Percentiles rank a stretch among this genome's conserved stretches.
Conservation (phyloP, 1,140 invertebrate genomes). For the Vanessa tameamea region DNA sequence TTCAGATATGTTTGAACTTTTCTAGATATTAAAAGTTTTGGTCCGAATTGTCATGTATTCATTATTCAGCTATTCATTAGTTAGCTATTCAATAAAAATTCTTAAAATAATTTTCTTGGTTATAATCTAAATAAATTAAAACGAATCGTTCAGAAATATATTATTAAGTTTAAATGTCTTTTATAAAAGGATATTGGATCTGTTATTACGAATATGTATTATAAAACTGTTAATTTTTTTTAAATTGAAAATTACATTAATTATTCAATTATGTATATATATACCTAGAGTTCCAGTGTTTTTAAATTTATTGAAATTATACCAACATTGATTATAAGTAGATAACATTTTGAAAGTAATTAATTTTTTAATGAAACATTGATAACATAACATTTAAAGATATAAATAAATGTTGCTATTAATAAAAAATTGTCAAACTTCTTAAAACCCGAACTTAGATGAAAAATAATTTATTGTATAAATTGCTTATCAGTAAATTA, state of each 20-base stretch:
- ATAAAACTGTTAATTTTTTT: not conserved
- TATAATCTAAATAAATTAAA: not conserved
- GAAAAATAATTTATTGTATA: constrained; percentile 5
- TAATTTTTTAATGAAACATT: not conserved
- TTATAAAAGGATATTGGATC: not conserved
- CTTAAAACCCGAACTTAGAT: not conserved
- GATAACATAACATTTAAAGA: not conserved
- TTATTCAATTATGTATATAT: too few species aligned
- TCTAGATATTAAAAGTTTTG: constrained; percentile 59
- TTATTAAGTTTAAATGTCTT: constrained; percentile 2
- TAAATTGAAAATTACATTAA: too few species aligned
- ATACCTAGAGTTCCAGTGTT: too few species aligned
- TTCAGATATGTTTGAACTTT: constrained; percentile 69
- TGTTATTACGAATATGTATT: not conserved
- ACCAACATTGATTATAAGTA: not conserved
- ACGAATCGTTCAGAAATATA: not conserved
- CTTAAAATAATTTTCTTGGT: not conserved
- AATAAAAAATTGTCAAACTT: not conserved
- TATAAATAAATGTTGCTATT: not conserved
- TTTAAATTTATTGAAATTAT: not conserved
- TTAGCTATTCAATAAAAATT: constrained; percentile 6
- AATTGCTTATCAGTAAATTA: constrained; percentile 23
- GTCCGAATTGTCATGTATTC: constrained; percentile 54
- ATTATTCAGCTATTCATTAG: too few species aligned
- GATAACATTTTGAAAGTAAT: too few species aligned